A percentile compares a stretch with the other conserved stretches of the same genome.
phyloP scores from a whole-genome alignment of 2,888 invertebrate species.

The Yponomeuta plumbellus region DNA sequence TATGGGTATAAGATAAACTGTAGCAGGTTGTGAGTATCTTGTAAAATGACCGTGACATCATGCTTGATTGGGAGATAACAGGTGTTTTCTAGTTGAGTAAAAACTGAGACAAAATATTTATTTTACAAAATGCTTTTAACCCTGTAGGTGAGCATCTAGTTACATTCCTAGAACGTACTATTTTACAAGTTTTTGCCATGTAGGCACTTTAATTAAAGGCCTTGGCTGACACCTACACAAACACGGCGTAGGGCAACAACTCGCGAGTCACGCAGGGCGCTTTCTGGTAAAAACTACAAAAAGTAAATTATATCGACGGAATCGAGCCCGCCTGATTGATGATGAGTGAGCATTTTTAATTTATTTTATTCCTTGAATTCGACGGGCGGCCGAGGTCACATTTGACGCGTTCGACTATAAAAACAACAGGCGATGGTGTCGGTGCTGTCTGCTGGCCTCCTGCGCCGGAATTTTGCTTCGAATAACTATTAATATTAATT shows the following conservation, averaged over 20 bases:
- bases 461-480: constrained; percentile 37
- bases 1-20: not conserved
- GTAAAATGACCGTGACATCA: not conserved
- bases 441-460: constrained; percentile 33
- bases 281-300: constrained; percentile 72
- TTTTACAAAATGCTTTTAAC: not conserved
- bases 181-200: constrained; percentile 4
- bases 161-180: not conserved
- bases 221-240: constrained; percentile 9
- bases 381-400: constrained; percentile 51
- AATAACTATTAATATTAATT: constrained; percentile 61
- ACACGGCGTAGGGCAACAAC: constrained; percentile 40
- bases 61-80: not conserved
- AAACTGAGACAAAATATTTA: not conserved
- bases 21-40: not conserved
- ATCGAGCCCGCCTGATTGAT: constrained; percentile 74
- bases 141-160: not conserved
- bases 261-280: constrained; percentile 69
- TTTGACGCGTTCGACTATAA: constrained; percentile 12
- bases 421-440: constrained; percentile 10
- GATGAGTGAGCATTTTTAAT: constrained; percentile 74
- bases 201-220: constrained; percentile 14
- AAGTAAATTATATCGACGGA: constrained; percentile 76
- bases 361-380: constrained; percentile 65
- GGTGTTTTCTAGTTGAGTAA: not conserved